A percentile compares a stretch with the other conserved stretches of the same genome.
Evolutionary conservation across 1,140 invertebrate species (phyloP).

Genomic region (Micrasema minimum): DNA sequence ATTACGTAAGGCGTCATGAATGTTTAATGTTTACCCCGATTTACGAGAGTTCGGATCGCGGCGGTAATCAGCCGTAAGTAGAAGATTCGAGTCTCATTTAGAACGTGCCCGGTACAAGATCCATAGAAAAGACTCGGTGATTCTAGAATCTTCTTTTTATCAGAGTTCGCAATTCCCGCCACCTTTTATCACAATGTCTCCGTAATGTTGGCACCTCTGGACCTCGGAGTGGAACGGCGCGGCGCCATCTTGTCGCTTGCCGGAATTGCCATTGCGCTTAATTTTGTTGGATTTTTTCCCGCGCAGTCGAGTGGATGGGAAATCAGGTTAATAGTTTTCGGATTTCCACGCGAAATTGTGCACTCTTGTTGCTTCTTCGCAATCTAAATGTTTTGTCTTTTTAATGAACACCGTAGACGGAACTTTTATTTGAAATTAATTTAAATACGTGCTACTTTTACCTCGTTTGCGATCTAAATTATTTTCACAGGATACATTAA

Average conservation of each 20-base stretch:
- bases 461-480: no score
- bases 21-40: no score
- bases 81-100: not conserved
- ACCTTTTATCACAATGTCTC: constrained; percentile 31
- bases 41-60: no score
- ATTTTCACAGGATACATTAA: no score
- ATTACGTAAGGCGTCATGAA: no score
- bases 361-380: not conserved
- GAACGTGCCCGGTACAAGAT: constrained; percentile 16
- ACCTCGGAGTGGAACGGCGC: constrained; percentile 9
- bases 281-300: constrained; percentile 4
- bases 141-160: constrained; percentile 6
- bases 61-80: no score
- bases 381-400: no score
- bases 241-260: not conserved
- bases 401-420: no score
- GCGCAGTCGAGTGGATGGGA: not conserved
- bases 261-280: constrained; percentile 22
- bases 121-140: constrained; percentile 17
- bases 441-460: no score
- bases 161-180: constrained; percentile 21
- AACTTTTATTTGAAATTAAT: no score
- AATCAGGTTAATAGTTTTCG: constrained; percentile 6
- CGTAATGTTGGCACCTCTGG: constrained; percentile 21
- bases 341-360: not conserved